Base-by-base conservation (phyloP, 2,888 invertebrate genomes). In the Cordilura impudica region DNA sequence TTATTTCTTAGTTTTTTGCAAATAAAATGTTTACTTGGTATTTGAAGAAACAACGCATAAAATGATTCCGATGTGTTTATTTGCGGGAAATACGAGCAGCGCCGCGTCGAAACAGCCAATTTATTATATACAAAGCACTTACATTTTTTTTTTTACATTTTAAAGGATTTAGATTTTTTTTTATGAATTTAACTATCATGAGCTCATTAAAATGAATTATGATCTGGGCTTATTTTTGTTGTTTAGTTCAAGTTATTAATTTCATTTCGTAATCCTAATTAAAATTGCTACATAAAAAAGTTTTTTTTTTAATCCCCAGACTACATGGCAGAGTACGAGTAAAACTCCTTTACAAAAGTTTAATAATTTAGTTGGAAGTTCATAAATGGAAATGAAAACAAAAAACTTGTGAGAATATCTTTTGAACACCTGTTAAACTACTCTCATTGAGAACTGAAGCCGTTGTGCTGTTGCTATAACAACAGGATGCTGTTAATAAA, bases 241-340 rank as follows among this genome's bases (percentile, higher is more conserved):
- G 23, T 39, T 60, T 66, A 49, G 43, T 63, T 77, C 47, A 43
- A 61, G 67, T 69, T 73, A 73, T 78, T 72, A 78, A 78, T 72
- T 56, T 73, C 47, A 63, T 56, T 67, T 61, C 72, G 72, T 69
- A 73, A 73, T 78, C 67, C 72, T 73, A 73, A 78, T 78, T 72
- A 78, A 78, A 73, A 73, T 58, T 72, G 53, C 45, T 77, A 29
- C 29, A 47, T 31, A 39, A 16, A 39, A 21, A 39, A 39, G 35
- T 39, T 39, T 63, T 58, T 29, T 35, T 56, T 54, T n/a, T 35
- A 63, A 65, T 65, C 47, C 49, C 65, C 16, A 58, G 54, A 54
- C 47, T 31, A 43, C 21, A 49, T 39, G 12, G n/a, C n/a, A n/a
- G 35, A n/a, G n/a, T n/a, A 60, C 39, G 43, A 73, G 65, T 49